phyloP scores from a whole-genome alignment of 2,888 invertebrate species.

The Sabellastarte sp. region DNA sequence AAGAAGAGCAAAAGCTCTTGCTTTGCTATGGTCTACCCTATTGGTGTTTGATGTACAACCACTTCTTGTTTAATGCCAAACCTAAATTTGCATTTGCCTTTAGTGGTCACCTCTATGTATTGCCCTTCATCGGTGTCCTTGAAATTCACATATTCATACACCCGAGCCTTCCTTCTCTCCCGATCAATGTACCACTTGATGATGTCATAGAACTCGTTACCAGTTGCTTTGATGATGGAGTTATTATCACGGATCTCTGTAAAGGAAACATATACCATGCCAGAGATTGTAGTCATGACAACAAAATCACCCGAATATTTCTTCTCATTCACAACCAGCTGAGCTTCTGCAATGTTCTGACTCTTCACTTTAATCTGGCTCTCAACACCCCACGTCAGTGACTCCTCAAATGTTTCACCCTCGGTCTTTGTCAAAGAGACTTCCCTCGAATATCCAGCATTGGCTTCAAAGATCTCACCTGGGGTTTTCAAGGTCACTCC shows the following conservation, averaged over 20 bases:
- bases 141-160: constrained; percentile 13
- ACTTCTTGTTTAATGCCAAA: constrained; percentile 35
- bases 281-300: constrained; percentile 3
- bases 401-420: constrained; percentile 54
- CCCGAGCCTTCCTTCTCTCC: constrained; percentile 14
- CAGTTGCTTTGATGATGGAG: constrained; percentile 26
- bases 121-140: constrained; percentile 6
- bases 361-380: constrained; percentile 41
- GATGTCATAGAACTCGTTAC: constrained; percentile 26
- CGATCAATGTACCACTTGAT: constrained; percentile 18
- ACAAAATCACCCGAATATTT: constrained; percentile 42
- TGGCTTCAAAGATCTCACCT: constrained; percentile 56
- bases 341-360: constrained; percentile 49
- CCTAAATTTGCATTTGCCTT: constrained; percentile 30
- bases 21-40: no score
- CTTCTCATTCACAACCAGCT: constrained; percentile 53
- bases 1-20: no score
- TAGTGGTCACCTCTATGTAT: constrained; percentile 19
- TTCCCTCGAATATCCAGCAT: constrained; percentile 57
- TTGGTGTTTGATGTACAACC: constrained; percentile 18
- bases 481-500: constrained; percentile 56
- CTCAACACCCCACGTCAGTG: constrained; percentile 57
- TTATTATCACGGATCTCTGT: constrained; percentile 31
- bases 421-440: constrained; percentile 51
- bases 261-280: constrained; percentile 30